phyloP scores from a whole-genome alignment of 2,113 vertebrate species.

The Columbina picui region DNA sequence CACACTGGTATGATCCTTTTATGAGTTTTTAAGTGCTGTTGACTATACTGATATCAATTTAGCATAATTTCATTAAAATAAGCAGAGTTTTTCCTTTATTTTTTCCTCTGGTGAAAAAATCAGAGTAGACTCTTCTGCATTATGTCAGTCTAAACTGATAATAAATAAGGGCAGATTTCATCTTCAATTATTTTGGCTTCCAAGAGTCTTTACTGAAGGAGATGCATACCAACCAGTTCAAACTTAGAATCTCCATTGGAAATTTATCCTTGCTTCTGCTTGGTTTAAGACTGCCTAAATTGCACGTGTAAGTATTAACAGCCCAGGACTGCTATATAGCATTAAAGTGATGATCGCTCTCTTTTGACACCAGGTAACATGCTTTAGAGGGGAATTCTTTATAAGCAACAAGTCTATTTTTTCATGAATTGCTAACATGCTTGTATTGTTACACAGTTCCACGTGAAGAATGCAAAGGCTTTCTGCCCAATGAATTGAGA shows the following conservation, averaged over 20 bases:
- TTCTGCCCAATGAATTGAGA: not conserved
- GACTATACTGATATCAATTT: not conserved
- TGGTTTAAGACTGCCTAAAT: not conserved
- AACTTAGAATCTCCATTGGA: not conserved
- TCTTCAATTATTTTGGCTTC: not conserved
- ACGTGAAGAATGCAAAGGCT: not conserved
- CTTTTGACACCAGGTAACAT: not conserved
- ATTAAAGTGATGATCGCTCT: not conserved
- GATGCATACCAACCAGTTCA: not conserved
- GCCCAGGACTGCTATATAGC: not conserved
- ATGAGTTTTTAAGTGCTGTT: not conserved
- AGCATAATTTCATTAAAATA: not conserved
- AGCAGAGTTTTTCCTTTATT: not conserved
- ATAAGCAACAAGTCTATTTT: not conserved
- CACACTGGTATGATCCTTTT: not conserved
- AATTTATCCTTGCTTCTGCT: not conserved
- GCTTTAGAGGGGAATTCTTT: not conserved
- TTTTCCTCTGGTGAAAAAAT: not conserved
- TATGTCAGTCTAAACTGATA: not conserved
- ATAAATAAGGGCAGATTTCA: not conserved
- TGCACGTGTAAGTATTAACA: not conserved
- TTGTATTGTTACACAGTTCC: not conserved
- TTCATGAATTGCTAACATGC: not conserved
- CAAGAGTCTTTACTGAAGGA: not conserved
- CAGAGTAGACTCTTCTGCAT: not conserved